Evolutionary conservation across 1,140 invertebrate genomes (phyloP).

Genomic region (Drosophila sp.): DNA sequence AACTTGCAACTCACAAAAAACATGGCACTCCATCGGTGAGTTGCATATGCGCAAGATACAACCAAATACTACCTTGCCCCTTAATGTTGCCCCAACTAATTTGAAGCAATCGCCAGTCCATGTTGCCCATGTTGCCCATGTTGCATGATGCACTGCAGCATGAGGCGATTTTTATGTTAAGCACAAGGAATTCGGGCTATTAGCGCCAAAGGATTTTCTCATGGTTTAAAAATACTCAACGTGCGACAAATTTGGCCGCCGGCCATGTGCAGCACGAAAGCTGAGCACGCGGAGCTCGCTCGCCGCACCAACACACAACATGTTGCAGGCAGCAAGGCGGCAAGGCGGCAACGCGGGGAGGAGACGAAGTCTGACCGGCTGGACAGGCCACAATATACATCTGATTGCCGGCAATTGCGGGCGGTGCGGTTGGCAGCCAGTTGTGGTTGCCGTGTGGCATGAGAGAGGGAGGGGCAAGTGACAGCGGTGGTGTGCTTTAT

Average conservation of each 20-base stretch:
- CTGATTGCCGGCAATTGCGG: constrained; percentile 71
- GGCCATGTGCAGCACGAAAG: constrained; percentile 81
- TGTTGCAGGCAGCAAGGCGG: constrained; percentile 15
- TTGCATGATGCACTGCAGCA: constrained; percentile 73
- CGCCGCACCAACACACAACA: constrained; percentile 19
- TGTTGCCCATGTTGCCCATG: constrained; percentile 74
- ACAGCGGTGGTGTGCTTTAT: constrained; percentile 62
- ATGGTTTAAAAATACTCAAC: constrained; percentile 84
- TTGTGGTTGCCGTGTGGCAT: constrained; percentile 25
- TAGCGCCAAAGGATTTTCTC: constrained; percentile 84
- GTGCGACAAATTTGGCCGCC: constrained; percentile 83
- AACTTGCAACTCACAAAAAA: constrained; percentile 25
- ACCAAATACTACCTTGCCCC: neutral
- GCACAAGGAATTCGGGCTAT: constrained; percentile 84
- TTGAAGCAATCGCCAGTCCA: constrained; percentile 44
- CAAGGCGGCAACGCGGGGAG: constrained; percentile 16
- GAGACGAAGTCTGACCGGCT: constrained; percentile 40
- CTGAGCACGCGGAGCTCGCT: constrained; percentile 69
- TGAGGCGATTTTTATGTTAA: constrained; percentile 83
- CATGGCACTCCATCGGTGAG: constrained; percentile 10
- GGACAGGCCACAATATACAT: constrained; percentile 64
- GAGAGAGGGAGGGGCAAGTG: neutral
- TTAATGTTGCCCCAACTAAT: constrained; percentile 47
- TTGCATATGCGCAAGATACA: neutral
- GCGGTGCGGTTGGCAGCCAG: constrained; percentile 63